Evolutionary conservation across 2,797 vertebrate genomes (phyloP).

Genomic region (Dendrocincla tyrannina): DNA sequence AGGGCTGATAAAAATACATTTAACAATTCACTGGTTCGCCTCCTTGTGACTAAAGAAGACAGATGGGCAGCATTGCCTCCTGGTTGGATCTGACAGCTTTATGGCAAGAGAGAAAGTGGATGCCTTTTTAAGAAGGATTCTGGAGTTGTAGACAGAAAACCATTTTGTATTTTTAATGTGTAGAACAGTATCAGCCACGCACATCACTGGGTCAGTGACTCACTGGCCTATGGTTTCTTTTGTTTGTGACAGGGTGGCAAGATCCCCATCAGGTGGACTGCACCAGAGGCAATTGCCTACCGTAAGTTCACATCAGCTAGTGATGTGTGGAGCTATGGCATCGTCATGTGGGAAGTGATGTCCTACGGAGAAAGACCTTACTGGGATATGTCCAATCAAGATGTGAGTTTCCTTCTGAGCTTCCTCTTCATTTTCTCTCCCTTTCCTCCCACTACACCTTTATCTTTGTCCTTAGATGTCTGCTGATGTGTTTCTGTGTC

Average conservation of each 20-base stretch:
- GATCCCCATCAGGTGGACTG: conserved; percentile 98
- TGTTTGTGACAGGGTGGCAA: conserved; percentile 88
- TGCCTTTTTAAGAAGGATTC: not conserved
- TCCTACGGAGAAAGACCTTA: conserved; percentile 96
- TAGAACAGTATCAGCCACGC: not conserved
- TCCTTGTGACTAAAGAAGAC: conserved; percentile 53
- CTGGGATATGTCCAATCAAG: conserved; percentile 99
- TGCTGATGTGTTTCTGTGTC: not conserved
- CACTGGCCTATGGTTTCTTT: not conserved
- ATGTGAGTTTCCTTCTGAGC: conserved; percentile 81
- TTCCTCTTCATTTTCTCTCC: not conserved
- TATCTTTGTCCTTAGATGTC: not conserved
- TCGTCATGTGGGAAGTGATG: conserved; percentile 99
- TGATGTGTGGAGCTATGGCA: conserved; percentile 97
- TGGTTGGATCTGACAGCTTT: conserved; percentile 41
- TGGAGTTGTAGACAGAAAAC: not conserved
- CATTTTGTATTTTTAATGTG: not conserved
- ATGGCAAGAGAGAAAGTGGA: conserved; percentile 2
- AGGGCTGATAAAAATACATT: conserved; percentile 52
- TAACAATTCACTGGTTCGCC: conserved; percentile 44
- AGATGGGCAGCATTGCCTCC: conserved; percentile 33
- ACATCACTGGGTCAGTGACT: not conserved
- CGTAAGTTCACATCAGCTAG: conserved; percentile 96
- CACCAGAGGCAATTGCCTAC: conserved; percentile 96
- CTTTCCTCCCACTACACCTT: fast-evolving